A percentile compares a stretch with the other conserved stretches of the same genome.
These are phyloP conservation scores for Dufourea novaeangliae DNA, from an alignment of 1,140 invertebrate species.

Conservation along the genomic window DNA sequence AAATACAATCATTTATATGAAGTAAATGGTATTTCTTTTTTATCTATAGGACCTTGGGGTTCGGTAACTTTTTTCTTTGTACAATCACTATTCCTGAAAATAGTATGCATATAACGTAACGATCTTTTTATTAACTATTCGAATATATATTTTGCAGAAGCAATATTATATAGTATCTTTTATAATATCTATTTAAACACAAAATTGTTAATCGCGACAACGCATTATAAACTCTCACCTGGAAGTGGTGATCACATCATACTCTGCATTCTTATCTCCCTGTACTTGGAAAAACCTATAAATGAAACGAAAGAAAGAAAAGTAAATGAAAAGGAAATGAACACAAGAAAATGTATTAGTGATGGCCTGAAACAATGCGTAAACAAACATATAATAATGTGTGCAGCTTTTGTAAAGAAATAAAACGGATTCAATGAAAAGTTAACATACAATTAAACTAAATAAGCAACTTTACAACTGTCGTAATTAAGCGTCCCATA, in stretches of 20 bases:
- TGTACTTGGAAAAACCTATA: slow-evolving; percentile 78
- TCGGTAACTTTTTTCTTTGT: not conserved
- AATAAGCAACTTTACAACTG: too few relatives aligned
- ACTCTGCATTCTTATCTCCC: slow-evolving; percentile 79
- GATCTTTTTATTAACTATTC: slow-evolving; percentile 7
- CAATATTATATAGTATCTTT: slow-evolving; percentile 34
- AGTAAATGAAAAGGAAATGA: slow-evolving; percentile 70
- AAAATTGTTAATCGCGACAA: slow-evolving; percentile 32
- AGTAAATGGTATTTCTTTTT: slow-evolving; percentile 2
- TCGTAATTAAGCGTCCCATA: slow-evolving; percentile 4
- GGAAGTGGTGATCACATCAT: slow-evolving; percentile 80
- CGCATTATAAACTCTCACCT: slow-evolving; percentile 74
- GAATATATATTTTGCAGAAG: slow-evolving; percentile 41
- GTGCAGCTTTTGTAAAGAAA: not conserved
- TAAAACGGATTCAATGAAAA: not conserved
- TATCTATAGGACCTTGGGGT: not conserved
- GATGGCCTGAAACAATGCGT: slow-evolving; percentile 14
- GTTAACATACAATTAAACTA: not conserved
- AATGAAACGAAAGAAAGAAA: slow-evolving; percentile 76
- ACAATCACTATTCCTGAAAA: slow-evolving; percentile 23
- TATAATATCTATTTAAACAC: not conserved
- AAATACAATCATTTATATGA: not conserved
- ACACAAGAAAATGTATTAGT: slow-evolving; percentile 50
- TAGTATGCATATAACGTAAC: slow-evolving; percentile 27
- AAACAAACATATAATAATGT: slow-evolving; percentile 3